phyloP scores from a whole-genome alignment of 2,113 vertebrate genomes.

The Megaptera novaeangliae region DNA sequence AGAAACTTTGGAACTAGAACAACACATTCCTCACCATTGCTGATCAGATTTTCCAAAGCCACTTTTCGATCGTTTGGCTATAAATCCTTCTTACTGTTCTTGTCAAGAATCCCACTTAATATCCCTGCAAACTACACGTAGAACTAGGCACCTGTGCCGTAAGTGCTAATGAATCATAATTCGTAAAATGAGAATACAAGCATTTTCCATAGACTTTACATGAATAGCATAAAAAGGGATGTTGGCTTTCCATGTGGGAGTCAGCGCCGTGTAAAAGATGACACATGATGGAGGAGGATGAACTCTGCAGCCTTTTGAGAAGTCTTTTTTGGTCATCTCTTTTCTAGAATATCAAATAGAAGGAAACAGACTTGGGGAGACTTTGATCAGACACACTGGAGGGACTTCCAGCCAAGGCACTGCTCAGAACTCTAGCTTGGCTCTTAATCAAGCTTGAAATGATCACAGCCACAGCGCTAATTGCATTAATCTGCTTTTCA shows the following conservation, averaged over 20 bases:
- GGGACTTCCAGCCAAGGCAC: not conserved
- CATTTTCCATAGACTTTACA: not conserved
- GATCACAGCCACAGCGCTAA: constrained; percentile 48
- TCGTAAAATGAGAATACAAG: not conserved
- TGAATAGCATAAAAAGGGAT: not conserved
- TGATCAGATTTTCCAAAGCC: not conserved
- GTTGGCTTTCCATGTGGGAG: not conserved
- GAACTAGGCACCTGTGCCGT: not conserved
- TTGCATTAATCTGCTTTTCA: constrained; percentile 68
- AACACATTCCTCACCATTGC: not conserved
- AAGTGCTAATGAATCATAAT: not conserved
- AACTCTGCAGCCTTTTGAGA: not conserved
- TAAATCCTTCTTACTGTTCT: not conserved
- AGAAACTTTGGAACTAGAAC: not conserved
- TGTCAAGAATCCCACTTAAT: not conserved
- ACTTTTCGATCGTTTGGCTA: not conserved
- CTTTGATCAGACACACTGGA: not conserved
- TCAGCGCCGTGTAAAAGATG: not conserved
- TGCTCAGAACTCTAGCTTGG: not conserved
- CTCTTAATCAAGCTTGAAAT: constrained; percentile 10
- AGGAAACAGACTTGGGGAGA: not conserved
- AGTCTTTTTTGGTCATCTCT: not conserved
- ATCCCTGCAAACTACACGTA: not conserved
- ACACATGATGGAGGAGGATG: rapidly evolving
- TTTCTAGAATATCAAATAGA: not conserved